Percentiles rank a stretch among this genome's conserved stretches.
Evolutionary conservation across 2,888 invertebrate species (phyloP).

Genomic region (Drosophila aldrichi): DNA sequence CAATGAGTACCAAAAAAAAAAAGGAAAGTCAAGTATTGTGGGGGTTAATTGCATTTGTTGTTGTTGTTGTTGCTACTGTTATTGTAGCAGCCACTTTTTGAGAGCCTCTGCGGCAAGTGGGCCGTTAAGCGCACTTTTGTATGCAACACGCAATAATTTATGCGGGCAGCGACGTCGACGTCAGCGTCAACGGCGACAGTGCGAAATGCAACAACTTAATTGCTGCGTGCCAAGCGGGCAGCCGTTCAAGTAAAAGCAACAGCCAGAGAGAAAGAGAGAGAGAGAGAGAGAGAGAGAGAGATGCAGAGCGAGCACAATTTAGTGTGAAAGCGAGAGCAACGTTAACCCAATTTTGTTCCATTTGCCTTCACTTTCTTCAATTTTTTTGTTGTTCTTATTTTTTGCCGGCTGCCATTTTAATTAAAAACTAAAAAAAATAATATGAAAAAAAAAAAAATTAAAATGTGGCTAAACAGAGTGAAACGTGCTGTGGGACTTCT

Average conservation of each 20-base stretch:
- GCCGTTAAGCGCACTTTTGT: conserved; percentile 72
- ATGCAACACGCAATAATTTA: conserved; percentile 76
- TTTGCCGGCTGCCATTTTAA: conserved; percentile 61
- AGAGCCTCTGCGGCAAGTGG: conserved; percentile 50
- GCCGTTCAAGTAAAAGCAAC: conserved; percentile 43
- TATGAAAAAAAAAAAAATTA: conserved; percentile 18
- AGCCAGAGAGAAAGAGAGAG: background rate
- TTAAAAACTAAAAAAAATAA: conserved; percentile 57
- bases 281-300: background rate
- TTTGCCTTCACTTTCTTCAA: conserved; percentile 24
- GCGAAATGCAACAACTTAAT: conserved; percentile 75
- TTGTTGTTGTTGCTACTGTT: conserved; percentile 30
- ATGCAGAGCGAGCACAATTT: background rate
- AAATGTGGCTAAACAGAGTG: conserved; percentile 38
- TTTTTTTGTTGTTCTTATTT: conserved; percentile 9
- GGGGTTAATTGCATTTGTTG: conserved; percentile 13
- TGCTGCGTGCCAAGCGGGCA: conserved; percentile 57
- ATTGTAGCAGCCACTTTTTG: conserved; percentile 61
- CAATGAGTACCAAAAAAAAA: conserved; percentile 14
- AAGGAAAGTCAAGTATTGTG: conserved; percentile 4
- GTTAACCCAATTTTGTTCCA: conserved; percentile 66
- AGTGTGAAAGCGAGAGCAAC: conserved; percentile 27
- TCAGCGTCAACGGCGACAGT: conserved; percentile 10
- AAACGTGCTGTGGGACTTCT: conserved; percentile 28
- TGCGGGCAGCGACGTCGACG: conserved; percentile 49